Base-by-base conservation (phyloP, 2,888 invertebrate species). In the Volucella zonaria region DNA sequence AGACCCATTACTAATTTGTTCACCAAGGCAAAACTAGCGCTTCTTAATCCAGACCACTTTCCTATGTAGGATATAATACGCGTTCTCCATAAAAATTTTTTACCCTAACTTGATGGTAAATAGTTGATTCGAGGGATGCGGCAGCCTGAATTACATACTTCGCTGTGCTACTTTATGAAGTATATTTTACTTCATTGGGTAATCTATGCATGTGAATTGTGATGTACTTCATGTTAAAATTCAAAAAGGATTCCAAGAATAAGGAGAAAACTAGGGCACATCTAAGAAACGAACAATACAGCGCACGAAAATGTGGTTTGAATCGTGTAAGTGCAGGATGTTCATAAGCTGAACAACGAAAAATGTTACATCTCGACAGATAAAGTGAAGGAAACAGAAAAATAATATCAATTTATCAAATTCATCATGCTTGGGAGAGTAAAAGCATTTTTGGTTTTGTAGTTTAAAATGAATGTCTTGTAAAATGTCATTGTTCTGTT, bases 161-260 rank as follows among this genome's bases (percentile, higher is more conserved):
- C 45, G 61, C 68, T 3, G 6, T 6, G 11, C 38, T 14, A 40
- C 38, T 12, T 59, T 31, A 31, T 31, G 31, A 31, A 38, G 45
- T 68, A 61, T 45, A 47, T 54, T 47, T 62, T 67, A 67, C 67
- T 59, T 68, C 76, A 77, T 77, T 77, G 68, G 68, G 77, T 70
- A 77, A 70, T 77, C 68, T 61, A 54, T 77, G 77, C 23, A 68
- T 54, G 47, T 23, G 42, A 12, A 54, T 40, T 56, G 59, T 51
- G 11, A 52, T 56, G 43, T 43, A 52, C 66, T 66, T 51, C 15
- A 11, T 15, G 52, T 42, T 42, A 45, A 12, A 56, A 68, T 47
- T 56, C 18, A 31, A 67, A 67, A 66, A 40, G 12, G 23, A 64
- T 8, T 18, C 40, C 15, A 10, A 31, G 31, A 31, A 31, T 31